Conservation (phyloP, 1,140 invertebrate species). For the Diorhabda carinulata region DNA sequence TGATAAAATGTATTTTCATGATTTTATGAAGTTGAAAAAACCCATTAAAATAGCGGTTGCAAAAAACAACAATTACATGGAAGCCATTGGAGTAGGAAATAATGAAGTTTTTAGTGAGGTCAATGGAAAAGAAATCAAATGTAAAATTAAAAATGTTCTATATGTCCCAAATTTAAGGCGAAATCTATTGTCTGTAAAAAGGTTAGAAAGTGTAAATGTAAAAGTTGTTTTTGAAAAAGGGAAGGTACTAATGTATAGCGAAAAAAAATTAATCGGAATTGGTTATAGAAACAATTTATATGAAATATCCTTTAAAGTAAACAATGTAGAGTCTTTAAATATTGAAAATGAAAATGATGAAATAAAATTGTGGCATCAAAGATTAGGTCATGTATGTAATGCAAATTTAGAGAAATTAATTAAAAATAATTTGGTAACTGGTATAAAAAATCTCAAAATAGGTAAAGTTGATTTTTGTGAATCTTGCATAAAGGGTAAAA, state of each 20-base stretch:
- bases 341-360: not conserved
- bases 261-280: not conserved
- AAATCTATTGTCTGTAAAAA: not conserved
- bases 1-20: not conserved
- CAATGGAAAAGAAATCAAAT: not conserved
- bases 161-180: not conserved
- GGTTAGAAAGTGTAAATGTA: not conserved
- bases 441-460: conserved; percentile 9
- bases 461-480: conserved; percentile 27
- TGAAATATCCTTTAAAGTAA: too few relatives aligned
- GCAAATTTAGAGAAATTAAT: conserved; percentile 20
- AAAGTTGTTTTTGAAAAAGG: not conserved
- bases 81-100: conserved; percentile 12
- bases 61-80: conserved; percentile 4
- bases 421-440: not conserved
- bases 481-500: conserved; percentile 34
- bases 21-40: not conserved
- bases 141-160: not conserved
- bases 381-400: conserved; percentile 25
- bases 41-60: not conserved
- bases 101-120: not conserved
- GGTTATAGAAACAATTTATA: too few relatives aligned
- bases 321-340: not conserved
- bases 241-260: not conserved
- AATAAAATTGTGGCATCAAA: conserved; percentile 20